These are phyloP conservation scores for Peromyscus attwateri DNA, from an alignment of 2,797 vertebrate species.

Conservation along the genomic window DNA sequence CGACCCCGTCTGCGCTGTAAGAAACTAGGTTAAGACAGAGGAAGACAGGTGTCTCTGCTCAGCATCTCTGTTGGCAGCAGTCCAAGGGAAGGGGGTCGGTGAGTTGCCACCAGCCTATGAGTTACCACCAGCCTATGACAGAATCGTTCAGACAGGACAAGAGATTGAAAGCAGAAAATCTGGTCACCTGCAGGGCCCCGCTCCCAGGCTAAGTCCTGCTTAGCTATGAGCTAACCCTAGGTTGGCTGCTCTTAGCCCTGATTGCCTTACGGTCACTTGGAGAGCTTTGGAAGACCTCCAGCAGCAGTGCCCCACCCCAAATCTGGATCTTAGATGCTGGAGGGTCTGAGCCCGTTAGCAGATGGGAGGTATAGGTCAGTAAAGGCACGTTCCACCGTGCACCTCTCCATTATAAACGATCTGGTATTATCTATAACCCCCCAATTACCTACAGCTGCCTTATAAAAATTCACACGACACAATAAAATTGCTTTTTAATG, in stretches of 20 bases:
- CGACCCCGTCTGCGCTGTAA: not conserved
- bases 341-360: not conserved
- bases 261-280: not conserved
- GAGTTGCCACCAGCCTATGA: not conserved
- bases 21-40: not conserved
- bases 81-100: not conserved
- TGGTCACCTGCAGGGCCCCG: not conserved
- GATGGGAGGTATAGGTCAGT: not conserved
- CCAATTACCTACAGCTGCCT: not conserved
- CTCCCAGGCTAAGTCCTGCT: not conserved
- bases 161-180: not conserved
- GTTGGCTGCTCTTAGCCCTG: not conserved
- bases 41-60: not conserved
- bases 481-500: not conserved
- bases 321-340: not conserved
- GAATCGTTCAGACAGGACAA: not conserved
- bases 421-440: not conserved
- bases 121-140: not conserved
- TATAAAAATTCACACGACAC: slow-evolving; percentile 28
- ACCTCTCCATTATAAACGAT: not conserved
- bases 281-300: not conserved
- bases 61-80: not conserved
- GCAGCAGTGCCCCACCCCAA: not conserved
- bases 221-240: not conserved
- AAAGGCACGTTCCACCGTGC: not conserved